phyloP scores from a whole-genome alignment of 2,888 invertebrate genomes.

The Nomada ruficornis region DNA sequence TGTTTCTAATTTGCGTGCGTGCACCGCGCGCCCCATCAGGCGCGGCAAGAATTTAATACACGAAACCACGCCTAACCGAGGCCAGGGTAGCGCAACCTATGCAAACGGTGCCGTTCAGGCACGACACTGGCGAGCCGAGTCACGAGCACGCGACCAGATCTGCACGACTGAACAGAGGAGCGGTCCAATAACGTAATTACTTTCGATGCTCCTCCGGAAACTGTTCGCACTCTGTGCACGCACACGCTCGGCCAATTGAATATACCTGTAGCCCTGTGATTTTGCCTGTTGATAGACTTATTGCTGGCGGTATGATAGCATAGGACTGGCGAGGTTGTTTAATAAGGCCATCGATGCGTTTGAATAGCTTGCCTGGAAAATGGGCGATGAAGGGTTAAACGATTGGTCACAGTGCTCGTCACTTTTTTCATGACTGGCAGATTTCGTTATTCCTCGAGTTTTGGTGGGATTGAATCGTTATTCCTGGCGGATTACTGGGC shows the following conservation, averaged over 20 bases:
- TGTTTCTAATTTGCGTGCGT: conserved; percentile 77
- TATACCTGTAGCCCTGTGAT: neutral
- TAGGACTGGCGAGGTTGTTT: too few species aligned
- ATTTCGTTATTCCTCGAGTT: too few species aligned
- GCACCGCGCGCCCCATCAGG: conserved; percentile 55
- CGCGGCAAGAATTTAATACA: conserved; percentile 78
- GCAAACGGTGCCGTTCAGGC: conserved; percentile 47
- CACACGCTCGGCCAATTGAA: conserved; percentile 17
- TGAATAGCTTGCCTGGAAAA: too few species aligned
- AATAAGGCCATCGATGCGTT: too few species aligned
- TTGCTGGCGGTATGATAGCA: too few species aligned
- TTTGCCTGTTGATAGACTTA: neutral
- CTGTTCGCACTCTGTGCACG: conserved; percentile 72
- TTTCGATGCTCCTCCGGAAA: conserved; percentile 74
- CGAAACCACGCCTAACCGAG: conserved; percentile 71
- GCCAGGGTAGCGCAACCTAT: conserved; percentile 10
- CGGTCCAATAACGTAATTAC: conserved; percentile 76
- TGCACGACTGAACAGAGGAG: conserved; percentile 56
- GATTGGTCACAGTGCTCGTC: too few species aligned
- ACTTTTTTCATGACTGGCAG: too few species aligned
- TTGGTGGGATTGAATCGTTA: too few species aligned
- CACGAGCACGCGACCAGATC: conserved; percentile 62
- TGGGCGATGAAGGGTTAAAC: too few species aligned
- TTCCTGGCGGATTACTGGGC: too few species aligned
- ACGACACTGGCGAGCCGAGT: conserved; percentile 33